A percentile compares a stretch with the other conserved stretches of the same genome.
Conservation (phyloP, 2,797 vertebrate genomes). For the Emydoidea blandingii region DNA sequence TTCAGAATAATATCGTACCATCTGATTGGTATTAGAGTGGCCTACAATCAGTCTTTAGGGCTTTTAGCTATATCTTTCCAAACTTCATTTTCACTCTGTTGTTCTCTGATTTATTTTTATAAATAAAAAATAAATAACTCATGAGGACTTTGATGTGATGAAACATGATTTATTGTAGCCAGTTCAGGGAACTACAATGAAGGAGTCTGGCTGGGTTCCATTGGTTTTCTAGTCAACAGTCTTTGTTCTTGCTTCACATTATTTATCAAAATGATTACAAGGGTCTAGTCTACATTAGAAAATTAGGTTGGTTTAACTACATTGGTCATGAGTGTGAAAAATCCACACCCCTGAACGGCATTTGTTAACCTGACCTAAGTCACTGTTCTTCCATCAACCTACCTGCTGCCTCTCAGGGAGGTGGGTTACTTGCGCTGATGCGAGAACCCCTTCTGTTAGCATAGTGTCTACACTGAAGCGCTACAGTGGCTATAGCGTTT, state of each 20-base stretch:
- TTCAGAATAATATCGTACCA: background rate
- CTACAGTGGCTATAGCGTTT: too few relatives aligned
- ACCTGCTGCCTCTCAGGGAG: too few relatives aligned
- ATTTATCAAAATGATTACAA: constrained; percentile 21
- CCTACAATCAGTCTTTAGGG: background rate
- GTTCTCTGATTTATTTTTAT: background rate
- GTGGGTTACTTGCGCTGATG: too few relatives aligned
- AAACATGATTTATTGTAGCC: background rate
- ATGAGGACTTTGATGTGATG: background rate
- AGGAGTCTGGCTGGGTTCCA: background rate
- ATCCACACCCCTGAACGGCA: too few relatives aligned
- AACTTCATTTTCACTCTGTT: background rate
- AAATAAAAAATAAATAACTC: background rate
- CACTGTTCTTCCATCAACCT: too few relatives aligned
- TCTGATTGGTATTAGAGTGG: background rate
- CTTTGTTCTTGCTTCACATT: background rate
- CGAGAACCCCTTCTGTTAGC: too few relatives aligned
- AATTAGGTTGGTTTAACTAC: too few relatives aligned
- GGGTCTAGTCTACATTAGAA: too few relatives aligned
- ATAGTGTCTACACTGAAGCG: too few relatives aligned
- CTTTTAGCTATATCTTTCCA: background rate
- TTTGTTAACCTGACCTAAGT: too few relatives aligned
- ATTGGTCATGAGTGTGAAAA: too few relatives aligned
- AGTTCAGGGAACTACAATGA: background rate
- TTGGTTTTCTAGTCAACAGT: background rate